These are phyloP conservation scores for Lochmaea crataegi DNA, from an alignment of 2,888 invertebrate genomes.

Conservation along the genomic window DNA sequence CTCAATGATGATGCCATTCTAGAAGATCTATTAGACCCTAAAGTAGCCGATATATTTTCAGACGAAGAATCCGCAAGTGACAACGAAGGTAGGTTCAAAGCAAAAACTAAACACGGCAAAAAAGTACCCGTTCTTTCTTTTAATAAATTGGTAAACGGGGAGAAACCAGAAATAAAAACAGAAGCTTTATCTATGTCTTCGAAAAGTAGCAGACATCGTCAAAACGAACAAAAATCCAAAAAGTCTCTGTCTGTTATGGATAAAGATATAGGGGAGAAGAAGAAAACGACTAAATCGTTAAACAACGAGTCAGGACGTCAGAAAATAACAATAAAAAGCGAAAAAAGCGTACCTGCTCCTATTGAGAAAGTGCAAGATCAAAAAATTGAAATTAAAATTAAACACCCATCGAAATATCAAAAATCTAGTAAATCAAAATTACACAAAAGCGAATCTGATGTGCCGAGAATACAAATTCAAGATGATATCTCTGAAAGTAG, in stretches of 20 bases:
- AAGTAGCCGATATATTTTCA: slow-evolving; percentile 61
- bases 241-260: background rate
- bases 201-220: slow-evolving; percentile 14
- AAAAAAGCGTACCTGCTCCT: slow-evolving; percentile 35
- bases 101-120: slow-evolving; percentile 42
- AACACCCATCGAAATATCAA: slow-evolving; percentile 61
- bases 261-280: slow-evolving; percentile 16
- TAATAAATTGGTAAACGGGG: slow-evolving; percentile 50
- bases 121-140: slow-evolving; percentile 50
- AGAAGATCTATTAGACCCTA: slow-evolving; percentile 55
- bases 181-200: slow-evolving; percentile 38
- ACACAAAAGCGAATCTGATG: slow-evolving; percentile 34
- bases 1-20: slow-evolving; percentile 52
- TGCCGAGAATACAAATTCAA: slow-evolving; percentile 14
- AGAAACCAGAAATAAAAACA: slow-evolving; percentile 42
- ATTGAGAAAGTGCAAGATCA: slow-evolving; percentile 50
- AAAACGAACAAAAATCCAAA: slow-evolving; percentile 23
- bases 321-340: slow-evolving; percentile 41
- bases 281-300: slow-evolving; percentile 33
- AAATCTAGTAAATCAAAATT: slow-evolving; percentile 41
- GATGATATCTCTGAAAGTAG: slow-evolving; percentile 32
- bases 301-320: slow-evolving; percentile 34
- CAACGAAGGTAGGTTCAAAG: slow-evolving; percentile 63
- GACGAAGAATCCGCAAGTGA: slow-evolving; percentile 64
- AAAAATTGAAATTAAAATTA: slow-evolving; percentile 62